A percentile compares a stretch with the other conserved stretches of the same genome.
These are phyloP conservation scores for Otocyon megalotis DNA, from an alignment of 2,113 vertebrate genomes.

Conservation along the genomic window DNA sequence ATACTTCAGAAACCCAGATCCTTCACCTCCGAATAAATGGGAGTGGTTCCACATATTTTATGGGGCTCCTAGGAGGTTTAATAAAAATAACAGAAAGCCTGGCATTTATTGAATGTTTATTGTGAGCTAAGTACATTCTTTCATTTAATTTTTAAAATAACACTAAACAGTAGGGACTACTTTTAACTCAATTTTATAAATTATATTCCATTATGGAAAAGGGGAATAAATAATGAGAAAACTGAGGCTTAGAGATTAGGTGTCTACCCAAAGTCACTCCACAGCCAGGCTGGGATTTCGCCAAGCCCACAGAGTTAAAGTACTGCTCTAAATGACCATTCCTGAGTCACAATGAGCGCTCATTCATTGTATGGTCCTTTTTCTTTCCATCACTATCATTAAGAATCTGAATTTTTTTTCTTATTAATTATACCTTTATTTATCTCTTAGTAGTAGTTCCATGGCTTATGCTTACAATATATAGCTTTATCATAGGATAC, in stretches of 20 bases:
- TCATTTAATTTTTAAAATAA: conserved; percentile 30
- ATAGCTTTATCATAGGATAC: neutral
- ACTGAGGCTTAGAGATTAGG: neutral
- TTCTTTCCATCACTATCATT: neutral
- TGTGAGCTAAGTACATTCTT: neutral
- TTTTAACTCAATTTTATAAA: neutral
- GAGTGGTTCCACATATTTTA: neutral
- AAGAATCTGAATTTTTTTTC: neutral
- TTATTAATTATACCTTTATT: neutral
- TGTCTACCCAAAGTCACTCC: neutral
- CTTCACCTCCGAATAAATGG: neutral
- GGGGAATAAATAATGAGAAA: neutral
- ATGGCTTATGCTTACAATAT: neutral
- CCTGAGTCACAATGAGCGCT: neutral
- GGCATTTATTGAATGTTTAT: neutral
- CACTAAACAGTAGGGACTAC: neutral
- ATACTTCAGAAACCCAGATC: neutral
- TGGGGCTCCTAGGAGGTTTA: neutral
- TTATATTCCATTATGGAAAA: neutral
- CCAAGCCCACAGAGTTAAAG: neutral
- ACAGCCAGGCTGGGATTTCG: neutral
- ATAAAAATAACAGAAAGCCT: neutral
- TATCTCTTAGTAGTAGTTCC: neutral
- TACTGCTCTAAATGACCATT: neutral
- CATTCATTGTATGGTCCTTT: no score